Base-by-base conservation (phyloP, 2,797 vertebrate genomes). In the Erpetoichthys calabaricus region DNA sequence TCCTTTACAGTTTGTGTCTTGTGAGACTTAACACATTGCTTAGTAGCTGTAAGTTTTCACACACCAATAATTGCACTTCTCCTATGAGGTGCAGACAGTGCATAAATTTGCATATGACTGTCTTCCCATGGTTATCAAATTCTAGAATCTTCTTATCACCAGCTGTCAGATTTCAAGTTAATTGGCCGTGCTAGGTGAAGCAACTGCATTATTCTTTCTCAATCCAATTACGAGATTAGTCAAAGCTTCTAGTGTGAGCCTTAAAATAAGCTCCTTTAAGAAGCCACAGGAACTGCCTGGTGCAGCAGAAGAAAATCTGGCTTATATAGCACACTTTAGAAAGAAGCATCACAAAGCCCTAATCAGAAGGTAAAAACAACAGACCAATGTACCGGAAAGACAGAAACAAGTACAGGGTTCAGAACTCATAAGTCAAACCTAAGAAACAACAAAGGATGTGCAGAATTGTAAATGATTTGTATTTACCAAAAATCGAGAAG, bases 221-320 rank as follows among this genome's bases (percentile, higher is more conserved):
- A 67, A 80, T 85, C 83, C 80, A 83, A 86, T 89, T 86, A 89
- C 69, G 67, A 81, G 84, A 82, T 90, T 82, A 88, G 69, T 73
- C 67, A 67, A 74, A 63, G 74, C 78, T 57, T 85, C 25, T 73
- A 74, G 68, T 71, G 74, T 77, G 73, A 60, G 79, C 81, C 80
- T 88, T 78, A 78, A 67, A 83, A 71, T 53, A 76, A 80, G 75
- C 72, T 75, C 74, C 83, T 75, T 61, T 8, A 68, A 65, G 62
- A 70, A 71, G 64, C 56, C 54, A 52, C 55, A 51, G 64, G 5
- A 49, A 49, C 7, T 49, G 7, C 4, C 47, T 49, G 47, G 47
- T 49, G 47, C 7, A 7, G n/a, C 5, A 49, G 25, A 25, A 25
- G 25, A 25, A 25, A 25, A 25, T 25, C 25, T 25, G 25, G 25